Percentiles rank a stretch among this genome's conserved stretches.
Evolutionary conservation across 2,113 vertebrate species (phyloP).

Genomic region (Caranx ignobilis): DNA sequence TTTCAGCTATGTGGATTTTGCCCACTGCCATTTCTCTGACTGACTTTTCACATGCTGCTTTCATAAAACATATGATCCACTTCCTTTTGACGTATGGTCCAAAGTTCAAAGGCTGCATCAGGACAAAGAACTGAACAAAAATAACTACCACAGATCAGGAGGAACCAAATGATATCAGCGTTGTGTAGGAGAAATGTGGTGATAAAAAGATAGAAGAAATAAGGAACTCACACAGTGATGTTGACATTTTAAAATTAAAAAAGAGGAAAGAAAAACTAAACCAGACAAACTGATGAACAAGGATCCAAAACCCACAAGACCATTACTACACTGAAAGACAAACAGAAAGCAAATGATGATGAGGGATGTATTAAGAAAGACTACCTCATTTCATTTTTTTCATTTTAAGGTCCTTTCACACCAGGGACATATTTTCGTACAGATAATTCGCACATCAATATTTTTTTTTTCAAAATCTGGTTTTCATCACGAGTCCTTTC

Average conservation of each 20-base stretch:
- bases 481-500: no score
- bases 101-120: neutral
- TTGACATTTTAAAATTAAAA: neutral
- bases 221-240: neutral
- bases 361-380: no score
- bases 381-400: no score
- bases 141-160: neutral
- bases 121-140: neutral
- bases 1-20: no score
- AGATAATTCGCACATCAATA: no score
- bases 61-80: neutral
- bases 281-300: neutral
- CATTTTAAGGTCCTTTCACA: no score
- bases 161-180: conserved; percentile 1
- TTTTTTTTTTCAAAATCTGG: no score
- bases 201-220: neutral
- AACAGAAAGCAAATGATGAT: neutral
- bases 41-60: neutral
- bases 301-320: conserved; percentile 5
- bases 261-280: conserved; percentile 38
- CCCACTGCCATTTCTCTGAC: no score
- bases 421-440: no score
- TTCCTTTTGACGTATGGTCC: neutral
- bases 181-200: neutral
- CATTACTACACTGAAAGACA: neutral